These are phyloP conservation scores for Sprattus sprattus DNA, from an alignment of 2,113 vertebrate genomes.

Conservation along the genomic window DNA sequence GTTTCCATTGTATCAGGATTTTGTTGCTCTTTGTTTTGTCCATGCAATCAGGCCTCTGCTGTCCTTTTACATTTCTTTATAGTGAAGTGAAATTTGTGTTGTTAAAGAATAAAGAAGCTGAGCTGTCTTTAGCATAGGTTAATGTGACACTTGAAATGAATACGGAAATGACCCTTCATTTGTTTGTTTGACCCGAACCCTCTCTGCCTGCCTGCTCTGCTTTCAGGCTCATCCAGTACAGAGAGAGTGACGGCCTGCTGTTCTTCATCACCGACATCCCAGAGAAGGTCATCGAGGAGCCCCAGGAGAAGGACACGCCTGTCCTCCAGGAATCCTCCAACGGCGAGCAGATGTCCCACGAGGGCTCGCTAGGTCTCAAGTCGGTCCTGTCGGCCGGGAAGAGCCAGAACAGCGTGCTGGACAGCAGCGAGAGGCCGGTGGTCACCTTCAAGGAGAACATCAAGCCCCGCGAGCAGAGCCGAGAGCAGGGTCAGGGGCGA, in stretches of 20 bases:
- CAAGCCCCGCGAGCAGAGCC: slow-evolving; percentile 86
- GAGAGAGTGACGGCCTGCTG: slow-evolving; percentile 82
- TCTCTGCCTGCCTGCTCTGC: background rate
- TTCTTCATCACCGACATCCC: slow-evolving; percentile 92
- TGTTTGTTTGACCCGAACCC: background rate
- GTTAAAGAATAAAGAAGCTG: too few species aligned
- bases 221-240: slow-evolving; percentile 88
- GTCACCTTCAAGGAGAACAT: slow-evolving; percentile 98
- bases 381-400: slow-evolving; percentile 89
- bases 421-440: slow-evolving; percentile 84
- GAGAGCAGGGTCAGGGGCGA: slow-evolving; percentile 76
- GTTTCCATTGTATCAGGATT: background rate
- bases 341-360: slow-evolving; percentile 73
- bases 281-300: slow-evolving; percentile 85
- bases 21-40: background rate
- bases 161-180: background rate
- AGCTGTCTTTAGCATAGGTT: too few species aligned
- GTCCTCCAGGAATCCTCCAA: slow-evolving; percentile 83
- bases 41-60: background rate
- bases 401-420: slow-evolving; percentile 78
- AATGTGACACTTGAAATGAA: background rate
- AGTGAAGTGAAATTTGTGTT: too few species aligned
- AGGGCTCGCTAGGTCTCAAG: slow-evolving; percentile 82
- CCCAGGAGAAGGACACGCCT: slow-evolving; percentile 84
- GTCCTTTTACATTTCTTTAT: background rate